A percentile compares a stretch with the other conserved stretches of the same genome.
Conservation (phyloP, 2,113 vertebrate genomes). For the cat (Felis catus) region F.catus_Fca126_mat1.0 CM031417.1:7736501-7737000, state of each 20-base stretch:
- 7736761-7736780: neutral
- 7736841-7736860: constrained; percentile 14
- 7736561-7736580: neutral
- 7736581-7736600: neutral
- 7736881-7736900: constrained; percentile 47
- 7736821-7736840: neutral
- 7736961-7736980: too few species aligned
- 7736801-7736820: neutral
- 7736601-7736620: neutral
- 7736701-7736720: neutral
- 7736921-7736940: constrained; percentile 25
- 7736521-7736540: neutral
- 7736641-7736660: neutral
- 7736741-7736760: neutral
- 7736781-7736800: constrained; percentile 38
- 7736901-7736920: neutral
- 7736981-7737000: too few species aligned
- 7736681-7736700: neutral
- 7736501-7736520: neutral
- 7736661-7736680: neutral
- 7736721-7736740: neutral
- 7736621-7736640: neutral
- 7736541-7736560: neutral
- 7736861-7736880: constrained; percentile 27
- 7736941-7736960: neutral